Conservation (phyloP, 2,888 invertebrate genomes). For the Agrochola lota region DNA sequence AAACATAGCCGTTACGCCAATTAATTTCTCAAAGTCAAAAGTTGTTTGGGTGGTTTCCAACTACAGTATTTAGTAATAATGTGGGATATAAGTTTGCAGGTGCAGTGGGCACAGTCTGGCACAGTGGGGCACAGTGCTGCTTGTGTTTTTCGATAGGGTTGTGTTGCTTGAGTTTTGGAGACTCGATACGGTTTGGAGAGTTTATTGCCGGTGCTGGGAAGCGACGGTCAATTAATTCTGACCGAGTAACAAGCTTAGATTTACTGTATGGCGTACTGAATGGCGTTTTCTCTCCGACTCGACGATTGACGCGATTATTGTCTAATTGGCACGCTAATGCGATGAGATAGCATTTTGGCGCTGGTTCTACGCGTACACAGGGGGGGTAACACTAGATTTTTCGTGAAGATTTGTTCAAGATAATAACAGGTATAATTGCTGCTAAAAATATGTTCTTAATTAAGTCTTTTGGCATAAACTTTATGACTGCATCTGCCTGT, state of each 20-base stretch:
- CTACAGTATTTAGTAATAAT: constrained; percentile 56
- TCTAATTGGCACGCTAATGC: constrained; percentile 73
- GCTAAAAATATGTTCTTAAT: constrained; percentile 38
- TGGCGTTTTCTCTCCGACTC: constrained; percentile 69
- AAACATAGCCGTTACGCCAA: constrained; percentile 86
- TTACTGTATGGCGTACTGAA: constrained; percentile 70
- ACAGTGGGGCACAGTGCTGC: constrained; percentile 58
- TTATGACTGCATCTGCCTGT: not conserved
- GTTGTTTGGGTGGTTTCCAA: constrained; percentile 73
- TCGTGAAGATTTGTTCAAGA: constrained; percentile 23
- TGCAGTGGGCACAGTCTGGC: constrained; percentile 14
- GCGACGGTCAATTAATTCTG: constrained; percentile 82
- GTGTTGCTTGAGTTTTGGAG: constrained; percentile 71
- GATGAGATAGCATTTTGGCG: constrained; percentile 36
- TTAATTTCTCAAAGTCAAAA: constrained; percentile 89
- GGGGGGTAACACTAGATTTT: constrained; percentile 27
- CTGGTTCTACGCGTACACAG: not conserved
- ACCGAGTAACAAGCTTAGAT: constrained; percentile 78
- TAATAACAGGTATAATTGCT: constrained; percentile 39
- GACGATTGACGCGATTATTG: constrained; percentile 67
- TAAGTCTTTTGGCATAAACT: constrained; percentile 15
- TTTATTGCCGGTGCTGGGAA: constrained; percentile 77
- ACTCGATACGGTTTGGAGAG: constrained; percentile 80
- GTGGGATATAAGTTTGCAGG: constrained; percentile 42
- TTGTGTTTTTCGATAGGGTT: constrained; percentile 33